A percentile compares a stretch with the other conserved stretches of the same genome.
These are phyloP conservation scores for Pseudomyrmex gracilis DNA, from an alignment of 1,140 invertebrate genomes.

Conservation along the genomic window DNA sequence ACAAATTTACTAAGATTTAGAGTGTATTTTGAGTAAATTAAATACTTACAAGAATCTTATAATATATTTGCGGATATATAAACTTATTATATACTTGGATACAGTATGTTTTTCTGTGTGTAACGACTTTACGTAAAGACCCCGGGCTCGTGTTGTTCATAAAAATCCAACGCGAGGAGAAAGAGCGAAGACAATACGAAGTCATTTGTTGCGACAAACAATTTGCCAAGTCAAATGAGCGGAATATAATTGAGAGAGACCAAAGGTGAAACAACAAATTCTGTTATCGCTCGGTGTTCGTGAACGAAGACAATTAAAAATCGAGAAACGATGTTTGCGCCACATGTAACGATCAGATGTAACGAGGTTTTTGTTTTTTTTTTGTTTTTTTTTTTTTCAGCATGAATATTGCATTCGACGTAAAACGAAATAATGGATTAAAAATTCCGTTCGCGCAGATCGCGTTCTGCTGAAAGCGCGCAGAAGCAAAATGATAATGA, in stretches of 20 bases:
- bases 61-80: too few relatives aligned
- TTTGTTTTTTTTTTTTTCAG: neutral
- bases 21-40: too few relatives aligned
- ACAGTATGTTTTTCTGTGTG: too few relatives aligned
- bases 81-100: too few relatives aligned
- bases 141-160: too few relatives aligned
- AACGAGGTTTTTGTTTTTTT: neutral
- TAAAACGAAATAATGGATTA: neutral
- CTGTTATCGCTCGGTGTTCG: too few relatives aligned
- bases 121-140: too few relatives aligned
- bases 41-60: too few relatives aligned
- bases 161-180: neutral
- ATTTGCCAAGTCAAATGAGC: too few relatives aligned
- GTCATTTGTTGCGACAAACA: neutral
- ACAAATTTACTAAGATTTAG: too few relatives aligned
- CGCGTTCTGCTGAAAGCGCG: slow-evolving; percentile 16
- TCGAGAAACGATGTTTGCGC: neutral
- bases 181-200: too few relatives aligned
- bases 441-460: slow-evolving; percentile 25
- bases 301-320: neutral
- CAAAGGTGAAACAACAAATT: neutral
- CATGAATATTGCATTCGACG: slow-evolving; percentile 1
- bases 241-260: neutral
- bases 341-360: neutral
- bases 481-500: slow-evolving; percentile 42